These are phyloP conservation scores for Cyprinus carpio DNA, from an alignment of 2,113 vertebrate genomes.

Conservation along the genomic window DNA sequence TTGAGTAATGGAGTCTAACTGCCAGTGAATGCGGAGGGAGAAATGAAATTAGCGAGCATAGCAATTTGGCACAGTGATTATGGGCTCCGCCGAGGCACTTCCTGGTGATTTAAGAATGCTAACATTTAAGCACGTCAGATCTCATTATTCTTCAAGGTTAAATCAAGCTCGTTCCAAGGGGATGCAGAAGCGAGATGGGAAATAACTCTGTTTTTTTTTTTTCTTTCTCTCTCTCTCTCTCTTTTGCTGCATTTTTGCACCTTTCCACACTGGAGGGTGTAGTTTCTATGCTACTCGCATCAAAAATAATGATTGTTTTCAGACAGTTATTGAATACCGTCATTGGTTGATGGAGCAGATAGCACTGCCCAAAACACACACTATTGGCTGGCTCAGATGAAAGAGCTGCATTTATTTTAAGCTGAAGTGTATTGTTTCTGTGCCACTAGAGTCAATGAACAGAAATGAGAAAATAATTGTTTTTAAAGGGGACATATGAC, in stretches of 20 bases:
- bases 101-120: constrained; percentile 84
- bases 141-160: constrained; percentile 83
- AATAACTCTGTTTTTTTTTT: constrained; percentile 47
- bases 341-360: not conserved
- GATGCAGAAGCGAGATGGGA: constrained; percentile 68
- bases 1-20: constrained; percentile 84
- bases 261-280: constrained; percentile 35
- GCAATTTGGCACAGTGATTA: constrained; percentile 84
- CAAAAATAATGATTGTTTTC: not conserved
- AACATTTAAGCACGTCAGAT: constrained; percentile 84
- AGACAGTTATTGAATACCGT: not conserved
- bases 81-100: constrained; percentile 80
- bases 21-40: constrained; percentile 78
- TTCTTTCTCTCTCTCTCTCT: constrained; percentile 38
- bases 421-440: too few relatives aligned
- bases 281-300: not conserved
- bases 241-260: constrained; percentile 31
- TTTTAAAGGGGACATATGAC: too few relatives aligned
- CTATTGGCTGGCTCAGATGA: not conserved
- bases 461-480: too few relatives aligned
- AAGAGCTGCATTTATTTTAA: not conserved
- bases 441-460: too few relatives aligned
- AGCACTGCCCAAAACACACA: not conserved
- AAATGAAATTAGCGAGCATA: constrained; percentile 82
- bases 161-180: constrained; percentile 67